These are phyloP conservation scores for Nematopogon swammerdamellus DNA, from an alignment of 2,888 invertebrate genomes.

Conservation along the genomic window DNA sequence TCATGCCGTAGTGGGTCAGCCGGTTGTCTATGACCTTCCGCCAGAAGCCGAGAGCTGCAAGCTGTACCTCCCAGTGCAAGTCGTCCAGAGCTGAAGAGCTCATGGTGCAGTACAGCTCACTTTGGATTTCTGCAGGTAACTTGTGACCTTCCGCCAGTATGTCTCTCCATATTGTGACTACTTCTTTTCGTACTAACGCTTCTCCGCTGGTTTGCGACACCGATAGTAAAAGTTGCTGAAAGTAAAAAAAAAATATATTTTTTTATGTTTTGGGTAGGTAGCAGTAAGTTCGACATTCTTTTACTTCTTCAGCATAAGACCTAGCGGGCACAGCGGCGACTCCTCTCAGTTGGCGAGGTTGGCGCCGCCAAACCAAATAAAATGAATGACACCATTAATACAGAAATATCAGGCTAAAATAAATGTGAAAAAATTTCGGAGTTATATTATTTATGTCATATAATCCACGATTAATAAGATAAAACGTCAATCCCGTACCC, in stretches of 20 bases:
- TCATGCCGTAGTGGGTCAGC: slow-evolving; percentile 75
- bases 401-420: no score
- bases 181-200: slow-evolving; percentile 74
- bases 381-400: no score
- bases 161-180: slow-evolving; percentile 45
- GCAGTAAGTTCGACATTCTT: no score
- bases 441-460: no score
- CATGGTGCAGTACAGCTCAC: slow-evolving; percentile 61
- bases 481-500: no score
- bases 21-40: slow-evolving; percentile 61
- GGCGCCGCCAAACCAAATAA: no score
- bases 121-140: slow-evolving; percentile 50
- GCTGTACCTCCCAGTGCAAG: slow-evolving; percentile 81
- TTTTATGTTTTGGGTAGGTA: no score
- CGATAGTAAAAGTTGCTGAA: slow-evolving; percentile 51
- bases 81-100: slow-evolving; percentile 65
- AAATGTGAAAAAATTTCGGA: no score
- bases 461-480: no score
- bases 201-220: slow-evolving; percentile 67
- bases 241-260: slow-evolving; percentile 11
- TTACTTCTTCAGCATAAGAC: no score
- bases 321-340: no score
- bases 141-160: slow-evolving; percentile 35
- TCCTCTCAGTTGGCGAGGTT: no score
- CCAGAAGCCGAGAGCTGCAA: slow-evolving; percentile 71